A percentile compares a stretch with the other conserved stretches of the same genome.
Conservation (phyloP, 2,888 invertebrate genomes). For the Melanophora roralis region DNA sequence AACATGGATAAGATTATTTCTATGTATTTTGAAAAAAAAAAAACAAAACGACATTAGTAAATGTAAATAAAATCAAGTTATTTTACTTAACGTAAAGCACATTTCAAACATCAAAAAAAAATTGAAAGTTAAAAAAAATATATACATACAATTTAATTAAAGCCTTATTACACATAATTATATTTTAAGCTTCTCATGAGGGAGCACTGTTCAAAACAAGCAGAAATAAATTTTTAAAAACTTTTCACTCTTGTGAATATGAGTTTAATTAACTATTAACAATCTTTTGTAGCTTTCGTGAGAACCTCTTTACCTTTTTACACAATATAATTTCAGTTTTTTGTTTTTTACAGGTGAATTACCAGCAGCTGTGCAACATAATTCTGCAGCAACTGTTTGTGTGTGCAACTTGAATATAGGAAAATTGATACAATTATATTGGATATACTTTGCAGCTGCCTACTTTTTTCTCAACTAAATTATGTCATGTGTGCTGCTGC, state of each 20-base stretch:
- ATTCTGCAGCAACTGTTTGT: constrained; percentile 66
- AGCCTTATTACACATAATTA: too few relatives aligned
- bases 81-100: too few relatives aligned
- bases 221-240: not conserved
- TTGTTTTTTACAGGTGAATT: constrained; percentile 69
- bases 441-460: constrained; percentile 45
- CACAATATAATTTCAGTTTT: not conserved
- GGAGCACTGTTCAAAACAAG: too few relatives aligned
- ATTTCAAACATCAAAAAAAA: too few relatives aligned
- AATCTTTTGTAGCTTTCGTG: constrained; percentile 3
- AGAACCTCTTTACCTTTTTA: constrained; percentile 1
- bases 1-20: too few relatives aligned
- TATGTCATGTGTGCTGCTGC: not conserved
- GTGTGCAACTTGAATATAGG: constrained; percentile 31
- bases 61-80: too few relatives aligned
- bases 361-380: constrained; percentile 75
- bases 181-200: too few relatives aligned
- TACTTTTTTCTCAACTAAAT: constrained; percentile 28
- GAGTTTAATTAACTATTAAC: constrained; percentile 27
- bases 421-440: constrained; percentile 53
- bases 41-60: too few relatives aligned
- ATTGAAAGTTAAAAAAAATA: too few relatives aligned
- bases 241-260: not conserved
- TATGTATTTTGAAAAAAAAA: too few relatives aligned
- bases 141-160: too few relatives aligned